phyloP scores from a whole-genome alignment of 2,113 vertebrate species.

The Varanus salvator region DNA sequence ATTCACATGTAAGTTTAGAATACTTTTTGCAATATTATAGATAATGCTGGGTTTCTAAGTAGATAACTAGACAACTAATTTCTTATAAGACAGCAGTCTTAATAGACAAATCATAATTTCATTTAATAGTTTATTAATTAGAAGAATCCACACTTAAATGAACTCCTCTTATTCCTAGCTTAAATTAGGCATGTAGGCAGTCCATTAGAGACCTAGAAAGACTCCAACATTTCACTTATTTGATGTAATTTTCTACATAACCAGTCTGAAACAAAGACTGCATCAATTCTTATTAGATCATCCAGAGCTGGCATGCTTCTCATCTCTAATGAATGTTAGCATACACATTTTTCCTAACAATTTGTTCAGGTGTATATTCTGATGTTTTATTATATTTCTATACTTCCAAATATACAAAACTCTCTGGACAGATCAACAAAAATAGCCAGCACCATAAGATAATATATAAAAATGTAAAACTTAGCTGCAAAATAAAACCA shows the following conservation, averaged over 20 bases:
- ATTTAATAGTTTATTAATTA: conserved; percentile 51
- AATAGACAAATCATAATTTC: conserved; percentile 56
- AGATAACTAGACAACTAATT: too few species aligned
- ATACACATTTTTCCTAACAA: not conserved
- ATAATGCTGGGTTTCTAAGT: not conserved
- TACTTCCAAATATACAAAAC: too few species aligned
- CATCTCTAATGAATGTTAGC: not conserved
- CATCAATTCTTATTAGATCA: not conserved
- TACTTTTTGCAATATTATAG: not conserved
- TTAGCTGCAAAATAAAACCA: too few species aligned
- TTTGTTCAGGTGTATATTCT: not conserved
- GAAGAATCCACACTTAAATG: conserved; percentile 43
- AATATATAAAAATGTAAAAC: too few species aligned
- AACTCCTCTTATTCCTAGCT: conserved; percentile 33
- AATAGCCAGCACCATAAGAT: not conserved
- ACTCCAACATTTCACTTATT: conserved; percentile 33
- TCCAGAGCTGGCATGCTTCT: conserved; percentile 16
- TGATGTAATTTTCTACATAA: conserved; percentile 40
- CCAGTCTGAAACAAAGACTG: conserved; percentile 16
- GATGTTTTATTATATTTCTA: too few species aligned
- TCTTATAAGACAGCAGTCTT: not conserved
- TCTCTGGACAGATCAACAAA: too few species aligned
- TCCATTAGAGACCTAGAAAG: conserved; percentile 48
- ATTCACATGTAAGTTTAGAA: too few species aligned
- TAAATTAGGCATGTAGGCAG: conserved; percentile 27